Conservation (phyloP, 2,888 invertebrate species). For the Andrena bicolor region DNA sequence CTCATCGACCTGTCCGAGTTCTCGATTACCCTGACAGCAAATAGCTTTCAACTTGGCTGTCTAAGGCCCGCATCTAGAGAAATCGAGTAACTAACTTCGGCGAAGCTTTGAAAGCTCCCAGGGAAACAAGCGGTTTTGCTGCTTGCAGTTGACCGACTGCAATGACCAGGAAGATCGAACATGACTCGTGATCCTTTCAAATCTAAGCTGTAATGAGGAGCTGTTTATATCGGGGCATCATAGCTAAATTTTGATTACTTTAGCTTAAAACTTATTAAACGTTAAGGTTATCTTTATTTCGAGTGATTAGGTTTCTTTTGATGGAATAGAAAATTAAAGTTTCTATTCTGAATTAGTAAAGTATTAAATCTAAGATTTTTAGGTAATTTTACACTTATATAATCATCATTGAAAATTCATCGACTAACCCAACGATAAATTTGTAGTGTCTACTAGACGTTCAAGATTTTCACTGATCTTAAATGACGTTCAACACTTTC, state of each 20-base stretch:
- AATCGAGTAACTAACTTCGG: slow-evolving; percentile 68
- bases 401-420: slow-evolving; percentile 43
- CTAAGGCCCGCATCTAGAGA: slow-evolving; percentile 59
- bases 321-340: no score
- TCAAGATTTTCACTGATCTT: background rate
- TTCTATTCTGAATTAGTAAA: no score
- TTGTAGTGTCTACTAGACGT: slow-evolving; percentile 19
- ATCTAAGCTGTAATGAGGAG: no score
- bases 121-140: slow-evolving; percentile 50
- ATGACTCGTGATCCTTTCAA: no score
- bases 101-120: slow-evolving; percentile 54
- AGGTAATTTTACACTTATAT: background rate
- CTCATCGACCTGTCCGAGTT: slow-evolving; percentile 52
- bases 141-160: slow-evolving; percentile 43
- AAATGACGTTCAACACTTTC: background rate
- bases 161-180: no score
- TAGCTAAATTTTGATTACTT: no score
- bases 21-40: slow-evolving; percentile 52
- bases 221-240: no score
- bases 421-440: background rate
- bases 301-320: no score
- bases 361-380: no score
- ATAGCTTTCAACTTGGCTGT: slow-evolving; percentile 61
- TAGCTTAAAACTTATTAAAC: no score
- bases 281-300: no score